Conservation (phyloP, 2,113 vertebrate species). For the Ammospiza nelsoni region DNA sequence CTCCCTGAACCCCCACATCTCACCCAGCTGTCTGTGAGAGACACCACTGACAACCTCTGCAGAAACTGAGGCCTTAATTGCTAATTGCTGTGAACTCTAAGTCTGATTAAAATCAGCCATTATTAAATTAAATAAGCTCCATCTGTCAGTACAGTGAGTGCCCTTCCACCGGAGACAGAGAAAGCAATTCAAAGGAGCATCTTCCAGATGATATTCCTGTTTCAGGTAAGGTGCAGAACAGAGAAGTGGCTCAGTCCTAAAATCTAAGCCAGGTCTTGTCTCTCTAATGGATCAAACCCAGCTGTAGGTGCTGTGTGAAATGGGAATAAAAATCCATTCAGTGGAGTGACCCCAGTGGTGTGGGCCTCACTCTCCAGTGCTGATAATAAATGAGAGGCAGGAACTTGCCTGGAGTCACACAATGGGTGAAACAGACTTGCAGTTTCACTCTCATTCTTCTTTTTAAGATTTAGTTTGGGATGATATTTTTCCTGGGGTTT, state of each 20-base stretch:
- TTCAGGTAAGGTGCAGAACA: background rate
- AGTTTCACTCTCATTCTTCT: background rate
- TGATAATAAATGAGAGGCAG: background rate
- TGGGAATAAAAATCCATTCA: background rate
- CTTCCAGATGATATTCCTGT: background rate
- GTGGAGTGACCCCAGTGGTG: background rate
- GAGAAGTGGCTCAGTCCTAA: background rate
- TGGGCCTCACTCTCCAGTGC: background rate
- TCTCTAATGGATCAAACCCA: background rate
- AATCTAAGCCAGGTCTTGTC: background rate
- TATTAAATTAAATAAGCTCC: conserved; percentile 53
- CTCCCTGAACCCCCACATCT: background rate
- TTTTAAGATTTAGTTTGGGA: background rate
- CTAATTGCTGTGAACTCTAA: conserved; percentile 29
- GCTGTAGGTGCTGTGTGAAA: background rate
- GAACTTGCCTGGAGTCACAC: background rate
- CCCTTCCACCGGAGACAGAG: background rate
- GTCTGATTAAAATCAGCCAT: conserved; percentile 36
- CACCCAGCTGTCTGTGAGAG: background rate
- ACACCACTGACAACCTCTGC: background rate
- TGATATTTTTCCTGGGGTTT: background rate
- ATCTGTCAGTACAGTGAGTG: conserved; percentile 22
- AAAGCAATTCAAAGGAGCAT: background rate
- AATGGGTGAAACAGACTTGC: background rate
- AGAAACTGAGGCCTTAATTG: background rate